Evolutionary conservation across 2,888 invertebrate species (phyloP).

Genomic region (Drosophila yooni): DNA sequence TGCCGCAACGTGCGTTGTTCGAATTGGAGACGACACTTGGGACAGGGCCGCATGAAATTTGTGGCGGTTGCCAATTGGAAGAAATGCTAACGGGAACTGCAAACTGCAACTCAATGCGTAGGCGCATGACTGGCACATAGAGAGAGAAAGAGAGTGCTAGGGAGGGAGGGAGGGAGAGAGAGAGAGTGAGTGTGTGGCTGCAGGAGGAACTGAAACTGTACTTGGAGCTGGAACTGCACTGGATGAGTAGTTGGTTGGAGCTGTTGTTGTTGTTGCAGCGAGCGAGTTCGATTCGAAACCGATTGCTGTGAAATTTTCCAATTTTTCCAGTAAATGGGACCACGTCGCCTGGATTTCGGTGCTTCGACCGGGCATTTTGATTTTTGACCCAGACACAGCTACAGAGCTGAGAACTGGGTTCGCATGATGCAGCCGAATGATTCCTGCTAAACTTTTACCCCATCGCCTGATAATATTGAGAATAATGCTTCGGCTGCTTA

Average conservation of each 20-base stretch:
- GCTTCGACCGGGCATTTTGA: constrained; percentile 15
- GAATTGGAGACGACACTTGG: constrained; percentile 74
- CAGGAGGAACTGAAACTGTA: constrained; percentile 13
- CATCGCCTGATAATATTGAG: constrained; percentile 2
- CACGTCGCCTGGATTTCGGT: not conserved
- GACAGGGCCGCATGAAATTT: constrained; percentile 62
- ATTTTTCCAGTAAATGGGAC: constrained; percentile 29
- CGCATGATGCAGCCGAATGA: constrained; percentile 29
- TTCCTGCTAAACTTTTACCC: constrained; percentile 2
- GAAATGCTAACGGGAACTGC: constrained; percentile 13
- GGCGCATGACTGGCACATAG: constrained; percentile 51
- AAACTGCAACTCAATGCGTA: constrained; percentile 13
- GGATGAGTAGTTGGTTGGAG: constrained; percentile 11
- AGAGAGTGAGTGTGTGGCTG: constrained; percentile 6
- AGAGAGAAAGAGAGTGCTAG: not conserved
- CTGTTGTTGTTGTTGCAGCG: constrained; percentile 6
- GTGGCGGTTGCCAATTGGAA: constrained; percentile 18
- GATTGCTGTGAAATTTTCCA: constrained; percentile 24
- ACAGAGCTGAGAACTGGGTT: constrained; percentile 20
- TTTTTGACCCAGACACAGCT: constrained; percentile 25
- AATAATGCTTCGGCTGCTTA: constrained; percentile 11
- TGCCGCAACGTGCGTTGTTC: constrained; percentile 63
- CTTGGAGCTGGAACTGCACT: not conserved
- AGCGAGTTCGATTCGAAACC: constrained; percentile 52
- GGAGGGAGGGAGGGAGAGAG: constrained; percentile 4